A percentile compares a stretch with the other conserved stretches of the same genome.
Evolutionary conservation across 2,113 vertebrate species (phyloP).

Genomic region (Platysteira castanea): DNA sequence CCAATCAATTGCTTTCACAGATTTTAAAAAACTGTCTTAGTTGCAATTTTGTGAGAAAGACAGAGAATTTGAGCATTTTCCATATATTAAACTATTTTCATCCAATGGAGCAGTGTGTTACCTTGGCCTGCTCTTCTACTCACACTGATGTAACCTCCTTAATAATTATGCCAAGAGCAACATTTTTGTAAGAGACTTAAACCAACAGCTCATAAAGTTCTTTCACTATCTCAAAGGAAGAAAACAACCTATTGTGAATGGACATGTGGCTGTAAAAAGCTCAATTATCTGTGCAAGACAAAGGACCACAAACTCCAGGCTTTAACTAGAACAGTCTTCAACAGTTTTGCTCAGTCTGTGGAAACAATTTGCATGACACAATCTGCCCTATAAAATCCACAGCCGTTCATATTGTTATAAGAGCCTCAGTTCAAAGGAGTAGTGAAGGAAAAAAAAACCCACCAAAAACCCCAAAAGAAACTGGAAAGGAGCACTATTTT

Average conservation of each 20-base stretch:
- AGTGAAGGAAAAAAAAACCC: neutral
- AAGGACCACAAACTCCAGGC: neutral
- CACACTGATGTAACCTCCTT: neutral
- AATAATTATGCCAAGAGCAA: neutral
- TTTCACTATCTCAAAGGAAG: neutral
- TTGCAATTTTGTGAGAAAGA: neutral
- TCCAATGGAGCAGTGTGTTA: neutral
- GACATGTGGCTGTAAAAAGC: neutral
- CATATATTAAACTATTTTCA: neutral
- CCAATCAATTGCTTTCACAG: neutral
- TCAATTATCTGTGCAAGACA: constrained; percentile 32
- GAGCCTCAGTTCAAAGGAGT: neutral
- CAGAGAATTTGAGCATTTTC: neutral
- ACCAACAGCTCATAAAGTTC: constrained; percentile 33
- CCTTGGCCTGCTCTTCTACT: neutral
- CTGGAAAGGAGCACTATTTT: neutral
- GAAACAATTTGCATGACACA: constrained; percentile 52
- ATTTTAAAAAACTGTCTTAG: neutral
- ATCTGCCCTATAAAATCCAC: constrained; percentile 6
- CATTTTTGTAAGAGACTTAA: neutral
- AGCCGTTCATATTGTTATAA: neutral
- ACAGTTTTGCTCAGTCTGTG: constrained; percentile 39
- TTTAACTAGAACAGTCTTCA: neutral
- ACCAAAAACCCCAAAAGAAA: neutral
- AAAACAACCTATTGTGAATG: constrained; percentile 15